phyloP scores from a whole-genome alignment of 2,113 vertebrate genomes.

The Todiramphus chloris region DNA sequence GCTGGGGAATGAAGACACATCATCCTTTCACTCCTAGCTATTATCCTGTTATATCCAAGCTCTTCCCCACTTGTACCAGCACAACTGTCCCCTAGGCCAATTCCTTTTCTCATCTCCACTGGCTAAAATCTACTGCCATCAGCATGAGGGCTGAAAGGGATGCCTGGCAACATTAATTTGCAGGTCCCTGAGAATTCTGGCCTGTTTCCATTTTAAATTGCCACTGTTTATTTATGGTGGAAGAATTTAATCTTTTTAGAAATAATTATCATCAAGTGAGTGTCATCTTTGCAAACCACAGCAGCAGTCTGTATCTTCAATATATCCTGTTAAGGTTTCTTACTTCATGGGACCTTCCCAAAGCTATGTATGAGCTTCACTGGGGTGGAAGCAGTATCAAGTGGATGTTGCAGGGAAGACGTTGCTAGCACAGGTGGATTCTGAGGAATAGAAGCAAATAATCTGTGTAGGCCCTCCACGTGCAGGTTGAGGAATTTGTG shows the following conservation, averaged over 20 bases:
- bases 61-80: rapidly evolving
- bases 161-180: background rate
- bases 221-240: background rate
- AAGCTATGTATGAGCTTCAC: background rate
- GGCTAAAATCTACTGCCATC: background rate
- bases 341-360: background rate
- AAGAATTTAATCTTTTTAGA: background rate
- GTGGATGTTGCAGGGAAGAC: background rate
- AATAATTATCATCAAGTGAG: background rate
- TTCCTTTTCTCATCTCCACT: background rate
- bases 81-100: rapidly evolving
- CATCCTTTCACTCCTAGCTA: background rate
- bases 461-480: background rate
- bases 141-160: background rate
- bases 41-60: background rate
- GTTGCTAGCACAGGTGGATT: background rate
- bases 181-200: background rate
- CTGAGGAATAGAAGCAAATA: background rate
- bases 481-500: background rate
- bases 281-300: background rate
- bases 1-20: too few relatives aligned
- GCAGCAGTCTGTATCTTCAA: background rate
- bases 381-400: background rate
- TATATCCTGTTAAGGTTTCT: background rate
- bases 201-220: background rate